These are phyloP conservation scores for Danio albolineatus DNA, from an alignment of 2,797 vertebrate genomes.

Conservation along the genomic window DNA sequence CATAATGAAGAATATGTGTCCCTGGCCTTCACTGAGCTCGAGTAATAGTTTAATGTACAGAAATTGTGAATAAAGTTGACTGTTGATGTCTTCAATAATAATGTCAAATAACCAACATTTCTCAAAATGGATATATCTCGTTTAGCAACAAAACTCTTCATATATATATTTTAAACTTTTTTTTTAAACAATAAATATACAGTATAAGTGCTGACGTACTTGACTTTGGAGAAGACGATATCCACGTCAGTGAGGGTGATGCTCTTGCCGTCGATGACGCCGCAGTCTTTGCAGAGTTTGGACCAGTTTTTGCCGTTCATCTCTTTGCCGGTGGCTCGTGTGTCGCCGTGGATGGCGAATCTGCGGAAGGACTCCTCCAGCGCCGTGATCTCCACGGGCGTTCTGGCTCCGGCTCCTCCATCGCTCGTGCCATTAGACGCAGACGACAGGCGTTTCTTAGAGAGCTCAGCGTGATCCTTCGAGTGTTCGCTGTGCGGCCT, in stretches of 20 bases:
- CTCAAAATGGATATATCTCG: too few relatives aligned
- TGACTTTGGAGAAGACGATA: slow-evolving; percentile 99
- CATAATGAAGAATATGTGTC: too few relatives aligned
- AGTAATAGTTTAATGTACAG: too few relatives aligned
- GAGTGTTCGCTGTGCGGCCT: slow-evolving; percentile 84
- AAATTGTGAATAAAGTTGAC: too few relatives aligned
- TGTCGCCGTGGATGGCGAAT: slow-evolving; percentile 93
- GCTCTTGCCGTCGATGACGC: slow-evolving; percentile 90
- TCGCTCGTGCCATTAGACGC: slow-evolving; percentile 88
- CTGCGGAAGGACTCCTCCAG: slow-evolving; percentile 92
- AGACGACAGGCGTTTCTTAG: slow-evolving; percentile 85
- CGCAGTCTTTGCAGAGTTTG: slow-evolving; percentile 94
- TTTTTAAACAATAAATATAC: too few relatives aligned
- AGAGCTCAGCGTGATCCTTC: slow-evolving; percentile 80
- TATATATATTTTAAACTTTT: too few relatives aligned
- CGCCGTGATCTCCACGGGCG: slow-evolving; percentile 84
- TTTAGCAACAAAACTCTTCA: too few relatives aligned
- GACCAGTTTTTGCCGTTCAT: slow-evolving; percentile 98
- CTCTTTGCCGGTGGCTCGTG: slow-evolving; percentile 90
- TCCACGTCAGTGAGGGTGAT: slow-evolving; percentile 95
- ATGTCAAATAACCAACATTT: too few relatives aligned
- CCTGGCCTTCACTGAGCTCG: too few relatives aligned
- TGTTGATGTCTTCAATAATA: too few relatives aligned
- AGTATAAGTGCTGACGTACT: slow-evolving; percentile 87
- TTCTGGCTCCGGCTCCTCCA: slow-evolving; percentile 77